A percentile compares a stretch with the other conserved stretches of the same genome.
phyloP scores from a whole-genome alignment of 2,888 invertebrate species.

The Callimorpha dominula region DNA sequence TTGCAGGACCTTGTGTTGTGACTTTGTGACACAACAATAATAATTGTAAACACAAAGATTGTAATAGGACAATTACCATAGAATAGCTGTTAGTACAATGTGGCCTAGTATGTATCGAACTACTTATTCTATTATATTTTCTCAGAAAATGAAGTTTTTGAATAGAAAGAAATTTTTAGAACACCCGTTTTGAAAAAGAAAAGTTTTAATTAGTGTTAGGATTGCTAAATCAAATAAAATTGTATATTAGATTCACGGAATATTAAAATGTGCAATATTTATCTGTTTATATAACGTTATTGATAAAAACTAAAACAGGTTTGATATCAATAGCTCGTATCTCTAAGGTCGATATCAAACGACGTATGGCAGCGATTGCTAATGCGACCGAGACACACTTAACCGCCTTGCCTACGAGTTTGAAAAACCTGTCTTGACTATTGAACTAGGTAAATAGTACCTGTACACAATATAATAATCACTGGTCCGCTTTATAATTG shows the following conservation, averaged over 20 bases:
- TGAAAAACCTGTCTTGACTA: slow-evolving; percentile 44
- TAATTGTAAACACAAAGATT: too few relatives aligned
- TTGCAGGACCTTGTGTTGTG: too few relatives aligned
- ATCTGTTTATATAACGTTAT: slow-evolving; percentile 37
- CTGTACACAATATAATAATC: background rate
- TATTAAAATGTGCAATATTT: slow-evolving; percentile 25
- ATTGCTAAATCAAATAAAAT: background rate
- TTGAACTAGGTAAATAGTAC: slow-evolving; percentile 21
- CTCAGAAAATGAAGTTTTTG: too few relatives aligned
- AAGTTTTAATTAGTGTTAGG: background rate
- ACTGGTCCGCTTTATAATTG: slow-evolving; percentile 21
- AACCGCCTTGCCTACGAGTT: slow-evolving; percentile 18
- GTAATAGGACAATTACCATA: too few relatives aligned
- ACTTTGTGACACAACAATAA: too few relatives aligned
- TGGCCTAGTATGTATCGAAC: too few relatives aligned
- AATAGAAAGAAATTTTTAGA: background rate
- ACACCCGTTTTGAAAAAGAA: background rate
- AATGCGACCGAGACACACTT: slow-evolving; percentile 51
- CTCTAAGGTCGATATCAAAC: slow-evolving; percentile 44
- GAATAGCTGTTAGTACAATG: too few relatives aligned
- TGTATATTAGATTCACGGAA: slow-evolving; percentile 1
- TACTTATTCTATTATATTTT: too few relatives aligned
- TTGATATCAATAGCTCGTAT: slow-evolving; percentile 43
- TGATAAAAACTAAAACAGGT: slow-evolving; percentile 28
- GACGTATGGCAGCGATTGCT: slow-evolving; percentile 24